Percentiles rank a stretch among this genome's conserved stretches.
phyloP scores from a whole-genome alignment of 1,140 invertebrate genomes.

The Hylyphantes graminicola region DNA sequence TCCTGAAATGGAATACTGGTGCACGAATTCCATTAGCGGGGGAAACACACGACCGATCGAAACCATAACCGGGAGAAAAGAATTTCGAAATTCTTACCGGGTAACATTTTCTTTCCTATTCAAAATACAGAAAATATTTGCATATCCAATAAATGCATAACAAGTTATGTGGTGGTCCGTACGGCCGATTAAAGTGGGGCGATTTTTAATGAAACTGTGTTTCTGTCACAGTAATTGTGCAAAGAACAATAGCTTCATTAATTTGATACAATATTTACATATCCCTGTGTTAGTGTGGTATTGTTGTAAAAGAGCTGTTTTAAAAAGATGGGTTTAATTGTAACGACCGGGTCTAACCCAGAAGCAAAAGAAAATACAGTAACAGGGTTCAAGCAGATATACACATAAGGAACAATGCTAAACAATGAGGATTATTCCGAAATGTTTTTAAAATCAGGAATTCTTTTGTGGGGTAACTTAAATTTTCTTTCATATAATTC shows the following conservation, averaged over 20 bases:
- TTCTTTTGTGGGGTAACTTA: no score
- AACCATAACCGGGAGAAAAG: constrained; percentile 7
- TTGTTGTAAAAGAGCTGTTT: constrained; percentile 4
- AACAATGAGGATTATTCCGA: no score
- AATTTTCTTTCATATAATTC: no score
- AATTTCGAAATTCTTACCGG: constrained; percentile 24
- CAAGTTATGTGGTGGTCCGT: constrained; percentile 37
- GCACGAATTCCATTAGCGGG: constrained; percentile 38
- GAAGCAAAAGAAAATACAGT: no score
- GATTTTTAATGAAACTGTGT: no score
- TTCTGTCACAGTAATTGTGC: no score
- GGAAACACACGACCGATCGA: constrained; percentile 29
- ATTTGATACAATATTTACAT: constrained; percentile 31
- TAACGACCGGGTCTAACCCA: no score
- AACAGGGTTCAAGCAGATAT: no score
- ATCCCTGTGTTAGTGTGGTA: not conserved
- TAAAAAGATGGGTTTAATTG: not conserved
- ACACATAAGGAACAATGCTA: no score
- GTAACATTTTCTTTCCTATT: constrained; percentile 26
- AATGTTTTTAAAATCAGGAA: no score
- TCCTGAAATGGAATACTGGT: constrained; percentile 3
- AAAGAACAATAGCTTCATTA: constrained; percentile 7
- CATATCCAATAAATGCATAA: constrained; percentile 51
- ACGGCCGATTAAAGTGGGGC: not conserved
- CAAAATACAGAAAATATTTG: constrained; percentile 14